Evolutionary conservation across 2,888 invertebrate species (phyloP), one percentile per base, ranked within the genome.

Genomic region (Loripinus fragilis): DNA sequence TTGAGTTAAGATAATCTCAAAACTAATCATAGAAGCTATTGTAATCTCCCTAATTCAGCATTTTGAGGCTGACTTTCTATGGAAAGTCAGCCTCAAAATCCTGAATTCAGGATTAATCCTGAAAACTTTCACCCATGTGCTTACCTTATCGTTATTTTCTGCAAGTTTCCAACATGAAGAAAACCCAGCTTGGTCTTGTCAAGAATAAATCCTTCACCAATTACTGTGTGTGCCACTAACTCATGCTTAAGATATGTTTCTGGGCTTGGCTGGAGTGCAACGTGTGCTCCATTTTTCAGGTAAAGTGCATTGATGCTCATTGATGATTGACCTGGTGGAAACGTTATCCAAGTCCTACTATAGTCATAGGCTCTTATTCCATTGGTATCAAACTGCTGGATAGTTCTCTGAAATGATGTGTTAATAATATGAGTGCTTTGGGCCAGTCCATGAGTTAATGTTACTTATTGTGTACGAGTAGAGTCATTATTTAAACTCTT

Each of bases 321-420:
- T 48, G 69, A 25, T 20, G 60, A 48, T 30, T 71, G 75, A 23
- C 72, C 65, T 25, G 64, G 67, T 12, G 76, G 73, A 48, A 87
- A 86, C 8, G 86, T 81, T 50, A 89, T 78, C 88, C 88, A 89
- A n/a, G 89, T 86, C 10, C 88, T 81, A 25, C 89, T 83, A 30
- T 80, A 77, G 30, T 88, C 89, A 50, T 78, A 7, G 2, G 12
- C 33, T 30, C 41, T 60, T 20, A 79, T 69, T 10, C 70, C 74
- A 50, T 50, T 35, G 17, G 25, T 23, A 48, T 55, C 64, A 66
- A 68, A 79, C n/a, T 28, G 68, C 23, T 48, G 10, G 20, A 82
- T 68, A 15, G 73, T 68, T 15, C 64, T 60, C 81, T 82, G 48
- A 20, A 70, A 60, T n/a, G n/a, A n/a, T n/a, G n/a, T n/a, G n/a